phyloP scores from a whole-genome alignment of 2,113 vertebrate species.

The Brachirus orientalis region DNA sequence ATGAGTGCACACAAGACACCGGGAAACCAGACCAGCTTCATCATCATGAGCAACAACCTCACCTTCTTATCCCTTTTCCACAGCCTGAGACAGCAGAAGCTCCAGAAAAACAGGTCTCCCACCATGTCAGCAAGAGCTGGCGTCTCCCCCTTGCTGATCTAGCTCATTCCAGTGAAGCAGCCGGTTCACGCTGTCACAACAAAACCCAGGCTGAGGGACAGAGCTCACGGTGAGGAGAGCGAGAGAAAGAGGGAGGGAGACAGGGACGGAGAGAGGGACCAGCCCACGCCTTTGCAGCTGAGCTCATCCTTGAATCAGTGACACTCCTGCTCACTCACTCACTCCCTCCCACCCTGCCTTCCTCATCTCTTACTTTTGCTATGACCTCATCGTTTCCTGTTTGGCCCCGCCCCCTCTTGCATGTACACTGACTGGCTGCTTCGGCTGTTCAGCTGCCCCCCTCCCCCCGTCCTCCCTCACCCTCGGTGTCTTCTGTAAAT shows the following conservation, averaged over 20 bases:
- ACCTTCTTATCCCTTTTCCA: slow-evolving; percentile 85
- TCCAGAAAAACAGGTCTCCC: slow-evolving; percentile 82
- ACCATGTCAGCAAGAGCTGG: slow-evolving; percentile 76
- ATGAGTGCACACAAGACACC: slow-evolving; percentile 6
- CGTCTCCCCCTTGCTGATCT: slow-evolving; percentile 41
- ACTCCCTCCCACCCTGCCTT: slow-evolving; percentile 11
- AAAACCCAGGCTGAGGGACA: slow-evolving; percentile 40
- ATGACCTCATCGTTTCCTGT: slow-evolving; percentile 81
- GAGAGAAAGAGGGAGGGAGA: slow-evolving; percentile 2
- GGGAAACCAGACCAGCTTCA: neutral
- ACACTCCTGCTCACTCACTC: slow-evolving; percentile 49
- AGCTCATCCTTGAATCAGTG: slow-evolving; percentile 79
- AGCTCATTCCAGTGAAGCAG: slow-evolving; percentile 72
- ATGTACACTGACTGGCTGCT: slow-evolving; percentile 42
- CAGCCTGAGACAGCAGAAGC: slow-evolving; percentile 83
- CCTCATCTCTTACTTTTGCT: slow-evolving; percentile 49
- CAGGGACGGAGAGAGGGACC: slow-evolving; percentile 13
- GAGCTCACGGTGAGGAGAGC: slow-evolving; percentile 32
- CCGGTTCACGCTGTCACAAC: slow-evolving; percentile 54
- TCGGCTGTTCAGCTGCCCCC: slow-evolving; percentile 4
- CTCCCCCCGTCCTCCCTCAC: slow-evolving; percentile 1
- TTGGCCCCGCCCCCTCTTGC: slow-evolving; percentile 59
- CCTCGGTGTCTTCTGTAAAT: slow-evolving; percentile 36
- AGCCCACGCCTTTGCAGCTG: slow-evolving; percentile 74
- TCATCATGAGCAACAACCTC: slow-evolving; percentile 46